Evolutionary conservation across 2,888 invertebrate species (phyloP), one percentile per base, ranked within the genome.

Genomic region (Blastobasis lacticolella): DNA sequence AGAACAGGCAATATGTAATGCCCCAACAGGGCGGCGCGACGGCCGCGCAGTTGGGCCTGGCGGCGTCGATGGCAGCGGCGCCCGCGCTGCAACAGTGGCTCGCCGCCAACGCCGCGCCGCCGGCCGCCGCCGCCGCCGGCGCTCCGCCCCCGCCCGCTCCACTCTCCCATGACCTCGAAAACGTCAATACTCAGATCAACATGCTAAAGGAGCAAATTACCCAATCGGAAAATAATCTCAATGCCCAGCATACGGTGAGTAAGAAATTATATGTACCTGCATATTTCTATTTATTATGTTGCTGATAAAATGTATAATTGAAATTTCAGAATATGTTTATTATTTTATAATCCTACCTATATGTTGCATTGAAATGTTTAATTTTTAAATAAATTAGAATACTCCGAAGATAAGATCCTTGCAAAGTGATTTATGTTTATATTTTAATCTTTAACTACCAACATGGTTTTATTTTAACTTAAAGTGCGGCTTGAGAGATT

Each of bases 141-240:
- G 23, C 23, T 23, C 23, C 3, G 23, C 23, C 23, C 23, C 60
- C 63, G 38, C 59, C 73, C 37, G 62, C 70, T 55, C 73, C 70
- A 63, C 71, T 76, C 57, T 56, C 61, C 49, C 71, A 72, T 61
- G 76, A 81, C 70, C 60, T 89, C 89, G 76, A 93, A 90, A 72
- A 89, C 69, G 76, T 94, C 69, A 89, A 91, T 69, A 90, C 92
- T 61, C 97, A 97, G 81, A 95, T 97, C 79, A 92, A 92, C 71
- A 90, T 92, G 60, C 88, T 97, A 59, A 94, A 95, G 74, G 97
- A 97, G 73, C 97, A 99, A 89, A 96, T 99, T 58, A 92, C 93
- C 64, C 97, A 98, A 80, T 98, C 98, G 70, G 99, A 99, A 81
- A 94, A 93, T 72, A 99, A 99, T 90, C 90, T 99, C 59, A 93